phyloP scores from a whole-genome alignment of 2,113 vertebrate species.

The Progne subis region DNA sequence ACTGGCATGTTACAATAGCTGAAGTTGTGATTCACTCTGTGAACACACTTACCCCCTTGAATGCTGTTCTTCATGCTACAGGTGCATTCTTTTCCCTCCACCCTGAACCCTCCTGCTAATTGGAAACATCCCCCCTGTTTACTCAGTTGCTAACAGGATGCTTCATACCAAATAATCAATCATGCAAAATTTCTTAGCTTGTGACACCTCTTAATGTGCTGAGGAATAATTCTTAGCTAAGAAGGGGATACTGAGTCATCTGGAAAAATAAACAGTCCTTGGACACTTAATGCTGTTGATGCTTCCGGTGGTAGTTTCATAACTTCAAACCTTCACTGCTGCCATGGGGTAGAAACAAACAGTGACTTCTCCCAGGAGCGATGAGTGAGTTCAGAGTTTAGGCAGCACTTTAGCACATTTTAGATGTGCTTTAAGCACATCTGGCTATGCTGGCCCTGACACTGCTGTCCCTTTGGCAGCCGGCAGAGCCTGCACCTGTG shows the following conservation, averaged over 20 bases:
- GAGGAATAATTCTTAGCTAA: background rate
- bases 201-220: slow-evolving; percentile 29
- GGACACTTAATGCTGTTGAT: background rate
- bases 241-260: slow-evolving; percentile 43
- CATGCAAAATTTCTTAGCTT: background rate
- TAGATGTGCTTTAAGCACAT: background rate
- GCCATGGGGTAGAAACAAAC: background rate
- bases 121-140: background rate
- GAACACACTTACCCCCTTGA: background rate
- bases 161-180: slow-evolving; percentile 45
- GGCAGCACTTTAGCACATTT: background rate
- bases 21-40: background rate
- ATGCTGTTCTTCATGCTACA: background rate
- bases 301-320: background rate
- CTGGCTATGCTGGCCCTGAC: accelerated
- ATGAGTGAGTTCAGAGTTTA: background rate
- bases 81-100: background rate
- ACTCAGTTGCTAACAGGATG: slow-evolving; percentile 19
- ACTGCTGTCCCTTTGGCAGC: background rate
- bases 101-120: background rate
- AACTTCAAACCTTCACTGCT: slow-evolving; percentile 38
- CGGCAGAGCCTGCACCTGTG: background rate
- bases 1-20: background rate
- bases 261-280: slow-evolving; percentile 54
- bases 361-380: background rate